Conservation (phyloP, 2,888 invertebrate genomes). For the Darwinula stevensoni region DNA sequence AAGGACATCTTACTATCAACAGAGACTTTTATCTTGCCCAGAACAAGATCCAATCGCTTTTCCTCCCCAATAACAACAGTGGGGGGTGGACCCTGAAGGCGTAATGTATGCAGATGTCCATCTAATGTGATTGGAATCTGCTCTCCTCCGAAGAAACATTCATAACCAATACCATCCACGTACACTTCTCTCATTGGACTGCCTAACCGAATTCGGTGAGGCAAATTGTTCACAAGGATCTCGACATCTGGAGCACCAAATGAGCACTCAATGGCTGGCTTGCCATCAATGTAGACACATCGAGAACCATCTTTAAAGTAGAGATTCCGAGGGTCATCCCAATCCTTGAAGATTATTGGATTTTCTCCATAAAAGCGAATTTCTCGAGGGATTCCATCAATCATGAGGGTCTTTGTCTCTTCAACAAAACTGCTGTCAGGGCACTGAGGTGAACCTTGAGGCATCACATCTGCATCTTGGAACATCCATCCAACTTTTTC, state of each 20-base stretch:
- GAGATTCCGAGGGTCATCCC: constrained; percentile 58
- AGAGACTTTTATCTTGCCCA: constrained; percentile 12
- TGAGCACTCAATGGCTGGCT: constrained; percentile 28
- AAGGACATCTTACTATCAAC: constrained; percentile 12
- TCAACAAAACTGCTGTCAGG: constrained; percentile 27
- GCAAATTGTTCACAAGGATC: constrained; percentile 15
- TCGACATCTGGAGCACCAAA: constrained; percentile 27
- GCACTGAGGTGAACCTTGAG: too few species aligned
- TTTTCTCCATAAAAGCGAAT: constrained; percentile 59
- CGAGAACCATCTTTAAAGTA: constrained; percentile 41
- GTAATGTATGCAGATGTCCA: constrained; percentile 40
- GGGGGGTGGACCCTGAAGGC: constrained; percentile 67
- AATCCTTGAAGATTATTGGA: constrained; percentile 52
- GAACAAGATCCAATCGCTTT: constrained; percentile 46
- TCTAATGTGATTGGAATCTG: constrained; percentile 49
- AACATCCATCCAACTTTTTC: too few species aligned
- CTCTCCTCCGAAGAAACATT: constrained; percentile 71
- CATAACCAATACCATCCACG: constrained; percentile 62
- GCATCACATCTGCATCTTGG: too few species aligned
- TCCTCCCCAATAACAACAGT: constrained; percentile 62
- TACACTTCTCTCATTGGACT: constrained; percentile 70
- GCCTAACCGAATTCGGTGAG: constrained; percentile 44
- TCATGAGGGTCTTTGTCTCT: constrained; percentile 46
- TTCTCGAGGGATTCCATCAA: constrained; percentile 47
- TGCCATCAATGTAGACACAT: constrained; percentile 41